Base-by-base conservation (phyloP, 35 echinoderm and acorn worm species). In the Nesometra sesokonis region DNA sequence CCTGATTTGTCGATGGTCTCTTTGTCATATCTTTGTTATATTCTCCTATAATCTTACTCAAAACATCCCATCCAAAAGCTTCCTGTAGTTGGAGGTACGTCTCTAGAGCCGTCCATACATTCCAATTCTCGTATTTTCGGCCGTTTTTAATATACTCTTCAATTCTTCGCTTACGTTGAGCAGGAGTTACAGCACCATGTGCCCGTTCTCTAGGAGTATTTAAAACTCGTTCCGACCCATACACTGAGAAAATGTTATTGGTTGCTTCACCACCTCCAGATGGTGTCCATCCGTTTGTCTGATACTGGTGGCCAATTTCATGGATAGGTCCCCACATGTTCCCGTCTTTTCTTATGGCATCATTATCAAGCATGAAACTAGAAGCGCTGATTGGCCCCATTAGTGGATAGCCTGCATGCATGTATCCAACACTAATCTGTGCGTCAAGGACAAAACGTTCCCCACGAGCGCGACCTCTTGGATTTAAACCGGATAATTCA, bases 361-460 rank as follows among this genome's bases (percentile, higher is more conserved):
- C 32, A 17, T 13, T 33, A 36, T 81, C 79, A 81, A 81, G 79
- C 79, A 81, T 81, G 35, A 13, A 81, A 81, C 2, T 17, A 27
- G 79, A 8, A 36, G 32, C 11, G 15, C 79, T 15, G 4, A 32
- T 34, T 34, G 5, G 79, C 13, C 79, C 79, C 79, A 81, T 81
- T 33, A 81, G 11, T 81, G 79, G 79, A 15, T 81, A 34, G 13
- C 79, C 32, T 0, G 79, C 35, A 27, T 81, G 32, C 52, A 67
- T 67, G 23, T 67, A 67, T 11, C 52, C 52, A 19, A 19, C 52
- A 67, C 52, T 67, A 2, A 81, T 81, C 79, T 81, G 79, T 17
- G 9, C 31, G 32, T 81, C 79, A 81, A 81, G 79, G 32, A 81
- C 79, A 81, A 81, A 81, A 17, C 79, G 79, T 81, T 81, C 79